Percentiles rank a stretch among this genome's conserved stretches.
These are phyloP conservation scores for Anastatus disparis DNA, from an alignment of 1,140 invertebrate species.

Conservation along the genomic window DNA sequence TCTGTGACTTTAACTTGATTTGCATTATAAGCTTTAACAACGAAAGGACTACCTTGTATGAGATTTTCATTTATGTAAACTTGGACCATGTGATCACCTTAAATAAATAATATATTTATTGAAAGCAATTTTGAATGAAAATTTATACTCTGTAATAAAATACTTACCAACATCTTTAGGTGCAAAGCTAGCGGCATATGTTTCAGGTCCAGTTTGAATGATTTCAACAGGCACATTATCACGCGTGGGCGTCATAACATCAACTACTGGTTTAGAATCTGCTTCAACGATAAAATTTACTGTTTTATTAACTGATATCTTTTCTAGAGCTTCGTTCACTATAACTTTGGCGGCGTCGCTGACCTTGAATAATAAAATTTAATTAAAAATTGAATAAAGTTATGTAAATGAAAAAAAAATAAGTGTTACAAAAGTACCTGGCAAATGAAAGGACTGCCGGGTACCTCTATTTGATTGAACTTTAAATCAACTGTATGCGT, in stretches of 20 bases:
- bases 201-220: slow-evolving; percentile 57
- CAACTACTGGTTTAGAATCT: slow-evolving; percentile 77
- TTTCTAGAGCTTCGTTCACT: slow-evolving; percentile 85
- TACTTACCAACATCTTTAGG: slow-evolving; percentile 85
- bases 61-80: slow-evolving; percentile 83
- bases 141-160: too few relatives aligned
- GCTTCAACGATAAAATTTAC: slow-evolving; percentile 88
- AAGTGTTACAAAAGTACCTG: slow-evolving; percentile 62
- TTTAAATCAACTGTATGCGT: slow-evolving; percentile 92
- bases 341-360: slow-evolving; percentile 65
- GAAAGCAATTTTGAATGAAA: too few relatives aligned
- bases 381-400: background rate
- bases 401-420: background rate
- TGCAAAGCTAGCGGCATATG: slow-evolving; percentile 79
- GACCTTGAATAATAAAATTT: slow-evolving; percentile 47
- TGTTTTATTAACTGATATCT: slow-evolving; percentile 87
- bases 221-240: slow-evolving; percentile 77
- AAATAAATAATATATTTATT: slow-evolving; percentile 19
- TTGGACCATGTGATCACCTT: slow-evolving; percentile 91
- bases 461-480: slow-evolving; percentile 96
- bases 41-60: slow-evolving; percentile 93
- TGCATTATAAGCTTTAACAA: slow-evolving; percentile 95
- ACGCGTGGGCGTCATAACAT: slow-evolving; percentile 80
- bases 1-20: slow-evolving; percentile 91
- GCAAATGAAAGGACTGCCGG: slow-evolving; percentile 84